Evolutionary conservation across 2,797 vertebrate species (phyloP).

Genomic region (Poliocrania exsul): DNA sequence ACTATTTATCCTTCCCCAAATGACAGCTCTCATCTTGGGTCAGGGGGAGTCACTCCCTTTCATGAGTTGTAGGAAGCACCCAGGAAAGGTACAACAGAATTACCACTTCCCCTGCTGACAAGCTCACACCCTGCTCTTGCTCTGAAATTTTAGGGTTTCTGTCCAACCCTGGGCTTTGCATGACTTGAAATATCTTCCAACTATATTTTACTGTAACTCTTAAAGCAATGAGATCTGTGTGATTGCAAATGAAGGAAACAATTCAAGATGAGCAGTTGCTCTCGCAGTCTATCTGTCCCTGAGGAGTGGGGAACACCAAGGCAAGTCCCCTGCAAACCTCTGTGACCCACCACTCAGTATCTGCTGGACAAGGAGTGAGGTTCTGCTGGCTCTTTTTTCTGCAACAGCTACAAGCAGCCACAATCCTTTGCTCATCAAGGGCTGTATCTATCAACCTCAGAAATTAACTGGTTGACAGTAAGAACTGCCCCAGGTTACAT

Average conservation of each 20-base stretch:
- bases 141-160: not conserved
- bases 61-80: not conserved
- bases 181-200: not conserved
- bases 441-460: slow-evolving; percentile 2
- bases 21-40: not conserved
- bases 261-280: not conserved
- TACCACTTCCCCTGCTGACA: not conserved
- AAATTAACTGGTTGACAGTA: slow-evolving; percentile 34
- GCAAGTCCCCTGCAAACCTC: not conserved
- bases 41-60: not conserved
- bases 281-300: not conserved
- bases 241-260: not conserved
- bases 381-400: not conserved
- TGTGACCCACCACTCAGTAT: not conserved
- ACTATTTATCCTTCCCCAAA: not conserved
- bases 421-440: not conserved
- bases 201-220: not conserved
- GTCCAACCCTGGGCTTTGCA: not conserved
- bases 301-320: not conserved
- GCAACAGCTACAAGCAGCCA: not conserved
- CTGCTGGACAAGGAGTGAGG: not conserved
- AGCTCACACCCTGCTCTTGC: not conserved
- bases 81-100: not conserved
- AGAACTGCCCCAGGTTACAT: slow-evolving; percentile 24
- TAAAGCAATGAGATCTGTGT: not conserved